These are phyloP conservation scores for Hyperoplus immaculatus DNA, from an alignment of 2,797 vertebrate genomes.

Conservation along the genomic window DNA sequence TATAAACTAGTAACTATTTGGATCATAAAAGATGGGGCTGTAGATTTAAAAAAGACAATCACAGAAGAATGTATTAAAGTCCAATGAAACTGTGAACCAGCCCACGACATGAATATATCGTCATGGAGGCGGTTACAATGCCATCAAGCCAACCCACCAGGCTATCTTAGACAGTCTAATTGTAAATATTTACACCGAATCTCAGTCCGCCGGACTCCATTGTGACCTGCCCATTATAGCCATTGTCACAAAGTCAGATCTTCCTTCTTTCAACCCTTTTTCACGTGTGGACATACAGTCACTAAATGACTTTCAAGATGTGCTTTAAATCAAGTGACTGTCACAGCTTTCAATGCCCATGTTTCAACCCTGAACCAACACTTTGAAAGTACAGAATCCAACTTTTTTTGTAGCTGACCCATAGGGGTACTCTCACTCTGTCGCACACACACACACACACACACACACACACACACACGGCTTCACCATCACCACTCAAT, in stretches of 20 bases:
- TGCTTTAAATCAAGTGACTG: constrained; percentile 17
- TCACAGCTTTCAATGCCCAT: not conserved
- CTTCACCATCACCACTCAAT: constrained; percentile 71
- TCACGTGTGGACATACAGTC: not conserved
- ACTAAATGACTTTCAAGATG: constrained; percentile 10
- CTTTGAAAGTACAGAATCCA: constrained; percentile 15
- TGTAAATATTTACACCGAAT: constrained; percentile 20
- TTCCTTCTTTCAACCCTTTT: not conserved
- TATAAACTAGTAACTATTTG: constrained; percentile 40
- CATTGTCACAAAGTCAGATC: constrained; percentile 8
- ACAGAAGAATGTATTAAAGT: constrained; percentile 14
- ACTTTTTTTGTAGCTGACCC: constrained; percentile 26
- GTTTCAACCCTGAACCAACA: constrained; percentile 26
- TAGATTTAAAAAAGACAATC: constrained; percentile 9
- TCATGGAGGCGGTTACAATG: constrained; percentile 24
- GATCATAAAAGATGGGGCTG: constrained; percentile 36
- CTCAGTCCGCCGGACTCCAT: constrained; percentile 15
- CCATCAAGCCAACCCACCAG: constrained; percentile 12
- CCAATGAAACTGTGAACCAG: constrained; percentile 36
- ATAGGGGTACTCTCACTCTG: not conserved
- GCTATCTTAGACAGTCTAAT: constrained; percentile 15
- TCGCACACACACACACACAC: constrained; percentile 18
- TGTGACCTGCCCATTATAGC: constrained; percentile 6
- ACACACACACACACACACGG: constrained; percentile 19
- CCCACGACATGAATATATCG: constrained; percentile 10